Evolutionary conservation across 2,797 vertebrate species (phyloP), one percentile per base, ranked within the genome.

Genomic region (Atherinosoma microstoma): DNA sequence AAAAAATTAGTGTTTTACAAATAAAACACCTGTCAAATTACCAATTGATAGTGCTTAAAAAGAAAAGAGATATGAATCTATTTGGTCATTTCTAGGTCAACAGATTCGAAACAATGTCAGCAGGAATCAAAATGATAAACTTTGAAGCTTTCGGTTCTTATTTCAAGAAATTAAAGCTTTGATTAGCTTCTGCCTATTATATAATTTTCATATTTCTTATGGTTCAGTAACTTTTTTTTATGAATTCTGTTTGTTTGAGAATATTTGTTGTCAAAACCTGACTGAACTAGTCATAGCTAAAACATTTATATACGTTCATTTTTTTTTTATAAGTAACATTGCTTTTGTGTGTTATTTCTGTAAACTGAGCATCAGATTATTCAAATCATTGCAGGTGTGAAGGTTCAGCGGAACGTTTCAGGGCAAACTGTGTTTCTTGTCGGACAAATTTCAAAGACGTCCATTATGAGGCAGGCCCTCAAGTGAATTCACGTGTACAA

Each of bases 401-500:
- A 15, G 27, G 2, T 18, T 18, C 3, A 42, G 64, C 34, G 66
- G 66, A 69, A 75, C 53, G 0, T 0, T 27, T 27, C 3, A 15
- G 30, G 0, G 0, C 8, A 13, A 16, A 2, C 20, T 7, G 0
- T 65, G 84, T 86, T 91, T 61, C 70, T 5, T 47, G 16, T 70
- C 90, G 94, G 84, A 89, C 76, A 0, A 2, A 6, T 0, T 58
- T 74, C 20, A 16, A 0, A 0, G 69, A 62, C 58, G 79, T 36
- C 51, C 80, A 0, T 0, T 0, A 1, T 1, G 1, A 20, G 15
- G 63, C 3, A 69, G 1, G 6, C 2, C n/a, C 38, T 9, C 0
- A 4, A 18, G 51, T 0, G 2, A 69, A 42, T 60, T 81, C 94
- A 92, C 93, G 92, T 94, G 94, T 4, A 12, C 40, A 79, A 20